Conservation (phyloP, 2,113 vertebrate genomes). For the human region GRCh38 chr2:84887001-84887500, state of each 20-base stretch:
- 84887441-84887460: background rate
- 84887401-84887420: background rate
- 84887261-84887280: background rate
- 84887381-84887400: background rate
- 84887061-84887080: background rate
- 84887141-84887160: background rate
- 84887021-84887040: background rate
- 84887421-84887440: background rate
- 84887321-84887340: background rate
- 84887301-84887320: background rate
- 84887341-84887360: background rate
- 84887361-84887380: background rate
- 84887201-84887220: background rate
- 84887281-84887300: background rate
- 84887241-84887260: background rate
- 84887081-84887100: background rate
- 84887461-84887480: background rate
- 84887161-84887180: background rate
- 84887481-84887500: background rate
- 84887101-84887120: background rate
- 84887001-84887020: background rate
- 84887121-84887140: background rate
- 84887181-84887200: background rate
- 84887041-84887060: background rate
- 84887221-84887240: background rate